Conservation (phyloP, 2,888 invertebrate species). For the Ametastegia equiseti region DNA sequence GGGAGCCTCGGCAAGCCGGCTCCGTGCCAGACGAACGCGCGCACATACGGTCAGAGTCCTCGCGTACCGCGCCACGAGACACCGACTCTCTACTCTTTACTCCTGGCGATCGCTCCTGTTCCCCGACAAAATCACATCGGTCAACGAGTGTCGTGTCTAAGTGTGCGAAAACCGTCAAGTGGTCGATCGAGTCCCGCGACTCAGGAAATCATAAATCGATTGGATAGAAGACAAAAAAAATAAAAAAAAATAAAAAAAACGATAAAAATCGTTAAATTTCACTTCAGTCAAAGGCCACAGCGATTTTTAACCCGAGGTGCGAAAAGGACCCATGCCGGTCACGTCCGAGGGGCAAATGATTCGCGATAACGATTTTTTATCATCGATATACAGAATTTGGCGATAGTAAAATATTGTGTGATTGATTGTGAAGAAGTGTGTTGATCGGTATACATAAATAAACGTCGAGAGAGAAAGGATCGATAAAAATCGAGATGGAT, state of each 20-base stretch:
- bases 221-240: no score
- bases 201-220: no score
- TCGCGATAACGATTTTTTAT: background rate
- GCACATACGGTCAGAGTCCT: constrained; percentile 45
- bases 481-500: constrained; percentile 62
- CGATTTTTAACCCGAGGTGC: background rate
- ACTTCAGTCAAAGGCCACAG: background rate
- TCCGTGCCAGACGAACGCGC: constrained; percentile 45
- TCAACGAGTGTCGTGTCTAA: background rate
- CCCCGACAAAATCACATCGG: background rate
- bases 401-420: background rate
- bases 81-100: constrained; percentile 7
- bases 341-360: constrained; percentile 2
- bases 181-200: background rate
- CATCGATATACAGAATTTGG: background rate
- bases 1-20: constrained; percentile 41
- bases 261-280: no score
- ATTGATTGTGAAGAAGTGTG: background rate
- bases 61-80: constrained; percentile 38
- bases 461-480: no score
- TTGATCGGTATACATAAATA: no score
- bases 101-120: background rate
- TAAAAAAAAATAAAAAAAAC: no score
- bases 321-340: constrained; percentile 4
- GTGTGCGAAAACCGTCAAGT: background rate